These are phyloP conservation scores for Dolichopus griseipennis DNA, from an alignment of 2,888 invertebrate species.

Conservation along the genomic window DNA sequence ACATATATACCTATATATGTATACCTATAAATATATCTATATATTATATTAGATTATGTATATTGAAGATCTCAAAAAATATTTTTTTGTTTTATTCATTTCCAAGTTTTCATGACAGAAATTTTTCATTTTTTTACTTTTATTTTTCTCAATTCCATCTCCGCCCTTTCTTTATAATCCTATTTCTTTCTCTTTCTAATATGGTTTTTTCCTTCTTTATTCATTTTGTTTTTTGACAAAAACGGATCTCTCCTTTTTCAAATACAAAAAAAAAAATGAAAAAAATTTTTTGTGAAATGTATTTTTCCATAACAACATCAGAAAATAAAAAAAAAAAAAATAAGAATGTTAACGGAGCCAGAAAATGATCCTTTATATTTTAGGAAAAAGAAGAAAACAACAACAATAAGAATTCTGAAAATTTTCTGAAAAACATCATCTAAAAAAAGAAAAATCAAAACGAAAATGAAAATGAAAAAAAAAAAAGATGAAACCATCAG, in stretches of 20 bases:
- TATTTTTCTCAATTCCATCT: no score
- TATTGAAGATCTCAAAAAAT: no score
- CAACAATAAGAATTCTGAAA: not conserved
- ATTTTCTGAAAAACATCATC: not conserved
- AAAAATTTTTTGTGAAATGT: no score
- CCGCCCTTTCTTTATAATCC: no score
- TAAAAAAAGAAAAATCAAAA: not conserved
- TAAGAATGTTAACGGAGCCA: slow-evolving; percentile 1
- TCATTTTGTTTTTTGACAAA: not conserved
- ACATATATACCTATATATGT: no score
- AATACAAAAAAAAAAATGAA: not conserved
- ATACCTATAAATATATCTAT: no score
- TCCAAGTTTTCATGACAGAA: no score
- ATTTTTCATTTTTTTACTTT: no score
- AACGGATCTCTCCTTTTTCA: not conserved
- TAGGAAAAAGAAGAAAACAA: not conserved
- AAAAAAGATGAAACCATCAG: not conserved
- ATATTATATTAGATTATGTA: no score
- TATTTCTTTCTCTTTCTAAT: no score
- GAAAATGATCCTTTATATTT: slow-evolving; percentile 5
- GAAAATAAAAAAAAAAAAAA: not conserved
- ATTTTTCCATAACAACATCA: no score
- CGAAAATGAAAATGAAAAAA: not conserved
- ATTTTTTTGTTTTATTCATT: no score
- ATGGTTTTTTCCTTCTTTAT: not conserved